Evolutionary conservation across 1,140 invertebrate species (phyloP).

Genomic region (Solenopsis invicta): DNA sequence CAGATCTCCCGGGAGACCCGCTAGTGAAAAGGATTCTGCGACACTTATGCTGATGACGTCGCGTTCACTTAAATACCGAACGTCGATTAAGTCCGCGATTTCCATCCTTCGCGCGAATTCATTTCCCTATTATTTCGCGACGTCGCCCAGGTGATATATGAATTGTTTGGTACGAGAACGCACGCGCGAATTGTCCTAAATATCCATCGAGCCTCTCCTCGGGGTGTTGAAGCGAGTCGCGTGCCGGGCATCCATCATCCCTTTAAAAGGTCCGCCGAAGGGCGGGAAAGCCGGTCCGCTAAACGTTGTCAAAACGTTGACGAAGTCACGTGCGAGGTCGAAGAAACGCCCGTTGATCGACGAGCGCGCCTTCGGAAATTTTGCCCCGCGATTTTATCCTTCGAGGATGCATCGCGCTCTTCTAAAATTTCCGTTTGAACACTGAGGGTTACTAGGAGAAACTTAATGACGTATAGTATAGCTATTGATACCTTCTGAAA

Average conservation of each 20-base stretch:
- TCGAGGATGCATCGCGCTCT: not conserved
- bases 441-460: not conserved
- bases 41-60: slow-evolving; percentile 54
- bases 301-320: slow-evolving; percentile 80
- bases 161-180: slow-evolving; percentile 85
- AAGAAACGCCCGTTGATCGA: slow-evolving; percentile 77
- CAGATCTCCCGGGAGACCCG: not conserved
- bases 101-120: slow-evolving; percentile 85
- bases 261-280: slow-evolving; percentile 80
- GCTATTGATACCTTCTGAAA: not conserved
- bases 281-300: slow-evolving; percentile 73
- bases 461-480: not conserved
- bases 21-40: slow-evolving; percentile 37
- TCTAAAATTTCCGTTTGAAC: slow-evolving; percentile 9
- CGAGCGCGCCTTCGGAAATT: slow-evolving; percentile 59
- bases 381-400: not conserved
- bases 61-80: slow-evolving; percentile 4
- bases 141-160: slow-evolving; percentile 86
- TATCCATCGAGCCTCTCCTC: slow-evolving; percentile 71
- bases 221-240: slow-evolving; percentile 83
- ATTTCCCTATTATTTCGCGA: slow-evolving; percentile 87
- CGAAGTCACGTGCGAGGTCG: slow-evolving; percentile 81
- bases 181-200: slow-evolving; percentile 81
- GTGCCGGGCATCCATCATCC: slow-evolving; percentile 86
- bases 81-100: slow-evolving; percentile 76